Base-by-base conservation (phyloP, 2,797 vertebrate genomes). In the Neosalanx taihuensis region DNA sequence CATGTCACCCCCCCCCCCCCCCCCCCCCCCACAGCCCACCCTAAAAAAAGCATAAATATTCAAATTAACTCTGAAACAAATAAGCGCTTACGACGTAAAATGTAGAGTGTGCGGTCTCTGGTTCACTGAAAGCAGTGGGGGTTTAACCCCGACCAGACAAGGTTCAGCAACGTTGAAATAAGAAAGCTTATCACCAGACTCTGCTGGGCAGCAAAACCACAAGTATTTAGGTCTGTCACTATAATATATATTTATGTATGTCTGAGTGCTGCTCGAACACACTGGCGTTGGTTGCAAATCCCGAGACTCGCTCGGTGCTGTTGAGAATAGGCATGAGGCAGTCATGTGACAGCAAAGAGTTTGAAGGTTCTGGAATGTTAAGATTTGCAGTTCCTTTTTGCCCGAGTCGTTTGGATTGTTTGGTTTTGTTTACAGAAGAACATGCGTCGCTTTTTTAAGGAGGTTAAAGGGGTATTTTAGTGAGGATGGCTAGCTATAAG, bases 71-170 rank as follows among this genome's bases (percentile, higher is more conserved):
- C 64, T 64, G 76, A 85, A 82, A 77, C 64, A 84, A 85, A 87
- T 83, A 87, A 87, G 72, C 85, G 85, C 87, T 78, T 78, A 78
- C 78, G 74, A 83, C 87, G 85, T 86, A 88, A 79, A 90, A 89
- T 41, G 37, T 41, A 41, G 2, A 41, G 87, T 81, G 73, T 74
- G 81, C 84, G 81, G 2, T 78, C 61, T 69, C 76, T 2, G 23
- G 7, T 41, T 41, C 6, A 41, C 37, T 41, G 37, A 41, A 41
- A 41, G 37, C 37, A 10, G 3, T 12, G 7, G 37, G 37, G 37
- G 7, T 41, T 41, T 10, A 41, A 10, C 37, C 37, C 9, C 12
- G 37, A 41, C 37, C 12, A 41, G 37, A 41, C 37, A 41, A 41
- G 10, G 37, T 76, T 81, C 23, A 37, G 60, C 60, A 35, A 17